These are phyloP conservation scores for Drosophila micromelanica DNA, from an alignment of 1,140 invertebrate species.

Conservation along the genomic window DNA sequence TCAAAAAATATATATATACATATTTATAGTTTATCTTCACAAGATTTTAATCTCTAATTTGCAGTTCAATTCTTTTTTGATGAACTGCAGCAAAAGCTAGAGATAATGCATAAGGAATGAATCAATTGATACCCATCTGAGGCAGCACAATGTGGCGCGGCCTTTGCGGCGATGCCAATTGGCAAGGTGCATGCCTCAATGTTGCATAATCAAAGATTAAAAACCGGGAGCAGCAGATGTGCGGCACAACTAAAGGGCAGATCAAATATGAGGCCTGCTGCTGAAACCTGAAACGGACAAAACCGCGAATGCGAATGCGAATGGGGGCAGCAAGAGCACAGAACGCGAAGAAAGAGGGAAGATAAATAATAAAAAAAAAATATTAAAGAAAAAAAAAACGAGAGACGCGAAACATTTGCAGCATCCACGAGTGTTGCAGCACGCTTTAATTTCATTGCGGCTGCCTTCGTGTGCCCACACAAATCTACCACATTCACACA, in stretches of 20 bases:
- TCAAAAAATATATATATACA: too few species aligned
- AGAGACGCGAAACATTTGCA: conserved; percentile 27
- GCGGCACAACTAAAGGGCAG: conserved; percentile 34
- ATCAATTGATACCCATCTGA: too few species aligned
- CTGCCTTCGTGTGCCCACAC: conserved; percentile 15
- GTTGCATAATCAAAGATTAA: conserved; percentile 50
- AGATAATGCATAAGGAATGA: too few species aligned
- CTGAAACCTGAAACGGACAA: conserved; percentile 37
- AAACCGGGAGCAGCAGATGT: conserved; percentile 40
- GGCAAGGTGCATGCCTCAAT: conserved; percentile 25
- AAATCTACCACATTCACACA: conserved; percentile 14
- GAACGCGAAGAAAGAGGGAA: neutral
- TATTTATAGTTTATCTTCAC: too few species aligned
- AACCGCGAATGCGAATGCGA: conserved; percentile 9
- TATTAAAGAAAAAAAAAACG: neutral
- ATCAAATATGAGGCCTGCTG: conserved; percentile 4
- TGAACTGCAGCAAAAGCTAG: too few species aligned
- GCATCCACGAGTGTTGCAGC: conserved; percentile 20
- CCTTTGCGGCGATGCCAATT: too few species aligned
- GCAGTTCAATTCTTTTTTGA: too few species aligned
- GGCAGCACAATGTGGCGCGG: too few species aligned
- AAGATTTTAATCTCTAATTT: too few species aligned
- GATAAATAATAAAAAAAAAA: too few species aligned
- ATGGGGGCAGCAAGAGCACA: neutral
- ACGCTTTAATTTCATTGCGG: conserved; percentile 37